Evolutionary conservation across 2,113 vertebrate species (phyloP).

Genomic region (Chaenocephalus aceratus): DNA sequence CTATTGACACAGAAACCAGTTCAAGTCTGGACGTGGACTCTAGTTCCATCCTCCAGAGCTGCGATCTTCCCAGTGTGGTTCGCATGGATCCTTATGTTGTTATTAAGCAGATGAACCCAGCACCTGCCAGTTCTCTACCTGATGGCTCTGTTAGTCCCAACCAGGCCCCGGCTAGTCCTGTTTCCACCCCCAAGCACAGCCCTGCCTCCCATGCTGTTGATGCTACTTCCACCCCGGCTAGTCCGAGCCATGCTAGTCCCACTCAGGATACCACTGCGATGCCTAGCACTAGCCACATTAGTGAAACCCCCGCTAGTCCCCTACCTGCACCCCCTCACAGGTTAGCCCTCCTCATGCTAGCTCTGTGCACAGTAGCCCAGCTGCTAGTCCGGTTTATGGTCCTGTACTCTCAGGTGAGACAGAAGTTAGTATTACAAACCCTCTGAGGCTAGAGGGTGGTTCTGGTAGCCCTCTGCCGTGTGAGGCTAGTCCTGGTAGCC

Average conservation of each 20-base stretch:
- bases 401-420: background rate
- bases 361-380: slow-evolving; percentile 1
- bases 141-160: slow-evolving; percentile 2
- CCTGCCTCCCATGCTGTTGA: slow-evolving; percentile 6
- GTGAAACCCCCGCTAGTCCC: background rate
- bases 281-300: slow-evolving; percentile 25
- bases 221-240: slow-evolving; percentile 24
- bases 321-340: background rate
- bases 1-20: slow-evolving; percentile 25
- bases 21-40: slow-evolving; percentile 15
- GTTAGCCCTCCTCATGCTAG: slow-evolving; percentile 12
- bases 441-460: background rate
- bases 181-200: slow-evolving; percentile 10
- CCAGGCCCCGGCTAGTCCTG: slow-evolving; percentile 4
- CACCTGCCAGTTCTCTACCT: slow-evolving; percentile 6
- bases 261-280: slow-evolving; percentile 50
- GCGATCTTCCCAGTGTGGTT: background rate
- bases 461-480: too few relatives aligned
- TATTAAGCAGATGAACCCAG: background rate
- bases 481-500: too few relatives aligned
- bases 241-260: slow-evolving; percentile 13
- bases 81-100: background rate
- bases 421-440: background rate
- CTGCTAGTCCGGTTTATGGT: slow-evolving; percentile 1
- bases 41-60: background rate